Percentiles rank a stretch among this genome's conserved stretches.
Evolutionary conservation across 2,113 vertebrate genomes (phyloP).

Genomic region (Grammatotria lemairii): DNA sequence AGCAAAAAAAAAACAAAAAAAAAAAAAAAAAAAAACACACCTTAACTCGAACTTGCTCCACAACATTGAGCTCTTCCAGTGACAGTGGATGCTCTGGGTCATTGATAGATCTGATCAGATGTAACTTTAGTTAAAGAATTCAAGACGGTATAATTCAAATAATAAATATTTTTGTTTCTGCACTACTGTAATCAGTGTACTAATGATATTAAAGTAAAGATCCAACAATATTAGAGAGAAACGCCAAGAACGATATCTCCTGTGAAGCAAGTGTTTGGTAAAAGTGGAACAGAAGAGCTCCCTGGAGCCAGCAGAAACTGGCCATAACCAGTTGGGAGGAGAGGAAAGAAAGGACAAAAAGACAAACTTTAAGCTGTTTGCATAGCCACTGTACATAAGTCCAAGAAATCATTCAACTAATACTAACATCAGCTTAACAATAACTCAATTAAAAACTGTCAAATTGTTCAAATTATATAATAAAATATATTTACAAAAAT

Average conservation of each 20-base stretch:
- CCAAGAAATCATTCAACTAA: neutral
- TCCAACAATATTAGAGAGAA: neutral
- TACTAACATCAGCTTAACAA: neutral
- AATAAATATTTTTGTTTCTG: accelerated
- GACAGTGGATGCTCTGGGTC: slow-evolving; percentile 94
- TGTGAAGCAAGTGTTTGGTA: neutral
- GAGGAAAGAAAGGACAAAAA: neutral
- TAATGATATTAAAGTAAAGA: neutral
- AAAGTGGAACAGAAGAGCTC: neutral
- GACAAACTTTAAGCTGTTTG: neutral
- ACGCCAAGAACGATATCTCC: neutral
- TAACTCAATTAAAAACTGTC: neutral
- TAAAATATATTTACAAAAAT: neutral
- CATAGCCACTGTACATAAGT: neutral
- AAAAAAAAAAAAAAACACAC: too few species aligned
- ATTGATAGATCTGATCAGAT: slow-evolving; percentile 91
- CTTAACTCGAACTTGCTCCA: slow-evolving; percentile 85
- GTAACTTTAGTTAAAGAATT: slow-evolving; percentile 77
- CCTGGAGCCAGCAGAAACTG: neutral
- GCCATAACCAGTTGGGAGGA: neutral
- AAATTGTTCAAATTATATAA: neutral
- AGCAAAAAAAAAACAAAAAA: neutral
- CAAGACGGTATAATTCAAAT: neutral
- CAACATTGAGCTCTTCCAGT: slow-evolving; percentile 90
- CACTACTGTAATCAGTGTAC: neutral